Conservation (phyloP, 1,140 invertebrate species). For the Lordiphosa mommai region DNA sequence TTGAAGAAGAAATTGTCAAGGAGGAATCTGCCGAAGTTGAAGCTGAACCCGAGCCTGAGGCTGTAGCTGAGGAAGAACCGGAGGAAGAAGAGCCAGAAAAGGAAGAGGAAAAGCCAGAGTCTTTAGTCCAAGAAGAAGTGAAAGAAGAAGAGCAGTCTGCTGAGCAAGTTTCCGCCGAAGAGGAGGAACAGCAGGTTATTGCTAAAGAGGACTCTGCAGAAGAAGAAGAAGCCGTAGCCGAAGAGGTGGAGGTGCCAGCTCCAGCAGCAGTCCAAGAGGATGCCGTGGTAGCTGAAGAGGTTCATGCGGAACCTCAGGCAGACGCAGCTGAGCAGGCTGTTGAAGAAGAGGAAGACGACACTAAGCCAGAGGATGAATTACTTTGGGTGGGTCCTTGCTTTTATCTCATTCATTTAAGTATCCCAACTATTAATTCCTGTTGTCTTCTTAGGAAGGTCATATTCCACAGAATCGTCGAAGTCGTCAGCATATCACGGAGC, state of each 20-base stretch:
- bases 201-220: slow-evolving; percentile 60
- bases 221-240: slow-evolving; percentile 24
- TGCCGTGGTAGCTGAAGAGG: slow-evolving; percentile 34
- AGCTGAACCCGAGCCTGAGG: slow-evolving; percentile 18
- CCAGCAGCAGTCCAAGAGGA: slow-evolving; percentile 32
- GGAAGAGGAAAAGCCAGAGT: slow-evolving; percentile 15
- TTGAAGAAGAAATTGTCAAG: slow-evolving; percentile 61
- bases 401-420: no score
- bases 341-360: slow-evolving; percentile 74
- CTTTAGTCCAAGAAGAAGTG: slow-evolving; percentile 30
- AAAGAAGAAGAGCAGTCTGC: slow-evolving; percentile 36
- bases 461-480: slow-evolving; percentile 88
- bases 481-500: slow-evolving; percentile 89
- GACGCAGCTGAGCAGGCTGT: slow-evolving; percentile 24
- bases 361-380: slow-evolving; percentile 83
- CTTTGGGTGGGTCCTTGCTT: slow-evolving; percentile 79
- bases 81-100: slow-evolving; percentile 82
- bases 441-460: slow-evolving; percentile 82
- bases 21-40: slow-evolving; percentile 43
- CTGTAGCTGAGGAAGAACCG: slow-evolving; percentile 61
- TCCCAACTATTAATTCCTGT: no score
- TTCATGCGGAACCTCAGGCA: slow-evolving; percentile 26
- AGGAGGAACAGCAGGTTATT: slow-evolving; percentile 28
- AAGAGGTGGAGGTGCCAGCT: slow-evolving; percentile 28
- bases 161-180: slow-evolving; percentile 4